A percentile compares a stretch with the other conserved stretches of the same genome.
phyloP scores from a whole-genome alignment of 35 echinoderm and acorn worm genomes.

The Lytechinus variegatus region DNA sequence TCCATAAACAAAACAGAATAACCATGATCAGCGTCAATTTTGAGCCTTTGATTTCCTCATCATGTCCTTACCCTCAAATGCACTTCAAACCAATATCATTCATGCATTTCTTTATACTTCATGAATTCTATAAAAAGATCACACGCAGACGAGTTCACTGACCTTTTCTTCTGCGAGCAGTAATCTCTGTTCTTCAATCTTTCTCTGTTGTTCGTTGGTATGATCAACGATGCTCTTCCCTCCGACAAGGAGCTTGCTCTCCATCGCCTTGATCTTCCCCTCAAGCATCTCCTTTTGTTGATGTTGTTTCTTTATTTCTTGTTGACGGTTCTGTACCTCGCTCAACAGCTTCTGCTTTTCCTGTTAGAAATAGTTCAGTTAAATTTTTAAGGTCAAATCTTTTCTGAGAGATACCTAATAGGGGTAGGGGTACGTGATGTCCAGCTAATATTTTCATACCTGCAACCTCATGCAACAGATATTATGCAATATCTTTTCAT shows the following conservation, averaged over 20 bases:
- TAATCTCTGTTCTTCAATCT: conserved; percentile 74
- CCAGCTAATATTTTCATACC: no score
- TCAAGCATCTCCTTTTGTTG: conserved; percentile 76
- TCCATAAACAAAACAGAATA: background rate
- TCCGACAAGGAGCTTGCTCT: conserved; percentile 94
- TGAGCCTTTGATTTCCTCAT: conserved; percentile 46
- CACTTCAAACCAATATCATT: no score
- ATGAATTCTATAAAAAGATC: no score
- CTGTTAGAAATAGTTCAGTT: conserved; percentile 38
- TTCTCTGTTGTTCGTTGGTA: conserved; percentile 90
- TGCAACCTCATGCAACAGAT: no score
- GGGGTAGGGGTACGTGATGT: no score
- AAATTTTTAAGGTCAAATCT: no score
- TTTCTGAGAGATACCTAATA: no score
- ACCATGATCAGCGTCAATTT: no score
- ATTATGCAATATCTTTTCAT: no score
- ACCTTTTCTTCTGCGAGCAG: conserved; percentile 85
- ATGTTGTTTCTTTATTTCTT: conserved; percentile 81
- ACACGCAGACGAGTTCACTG: background rate
- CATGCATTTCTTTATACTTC: no score
- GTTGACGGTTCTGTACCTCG: conserved; percentile 67
- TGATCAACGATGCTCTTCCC: conserved; percentile 98
- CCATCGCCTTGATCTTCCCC: conserved; percentile 95
- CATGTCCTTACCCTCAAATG: conserved; percentile 60
- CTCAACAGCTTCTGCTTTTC: conserved; percentile 89